phyloP scores from a whole-genome alignment of 92 coral and sea anemone genomes.

The Siderastrea radians region DNA sequence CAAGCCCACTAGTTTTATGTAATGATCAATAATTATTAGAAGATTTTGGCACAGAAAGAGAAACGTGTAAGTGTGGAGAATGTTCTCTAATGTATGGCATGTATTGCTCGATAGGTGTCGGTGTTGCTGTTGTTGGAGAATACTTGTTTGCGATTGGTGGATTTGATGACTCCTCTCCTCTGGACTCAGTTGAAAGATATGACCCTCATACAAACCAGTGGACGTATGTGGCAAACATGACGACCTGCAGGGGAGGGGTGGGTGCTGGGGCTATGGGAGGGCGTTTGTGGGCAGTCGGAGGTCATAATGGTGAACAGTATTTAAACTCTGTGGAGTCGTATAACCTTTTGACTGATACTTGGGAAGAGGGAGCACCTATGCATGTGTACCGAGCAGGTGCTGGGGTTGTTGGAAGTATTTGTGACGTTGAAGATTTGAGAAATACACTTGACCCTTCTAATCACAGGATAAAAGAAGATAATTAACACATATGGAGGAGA shows the following conservation, averaged over 20 bases:
- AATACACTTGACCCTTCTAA: slow-evolving; percentile 57
- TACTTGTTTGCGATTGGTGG: slow-evolving; percentile 95
- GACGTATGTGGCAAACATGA: slow-evolving; percentile 92
- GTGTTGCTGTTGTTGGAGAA: slow-evolving; percentile 90
- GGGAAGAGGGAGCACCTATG: slow-evolving; percentile 94
- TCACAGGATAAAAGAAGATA: slow-evolving; percentile 23
- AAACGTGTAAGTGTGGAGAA: too few relatives aligned
- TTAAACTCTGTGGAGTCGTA: slow-evolving; percentile 94
- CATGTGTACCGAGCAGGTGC: slow-evolving; percentile 93
- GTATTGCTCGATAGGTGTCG: slow-evolving; percentile 76
- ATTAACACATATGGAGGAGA: background rate
- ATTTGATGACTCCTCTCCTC: slow-evolving; percentile 95
- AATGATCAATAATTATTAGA: too few relatives aligned
- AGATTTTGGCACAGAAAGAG: background rate
- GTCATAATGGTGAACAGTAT: slow-evolving; percentile 94
- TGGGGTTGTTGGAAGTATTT: slow-evolving; percentile 93
- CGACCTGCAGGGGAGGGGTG: slow-evolving; percentile 95
- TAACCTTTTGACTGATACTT: slow-evolving; percentile 76
- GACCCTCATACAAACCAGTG: slow-evolving; percentile 84
- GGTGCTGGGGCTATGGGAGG: slow-evolving; percentile 97
- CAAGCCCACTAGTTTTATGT: too few relatives aligned
- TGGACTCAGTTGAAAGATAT: slow-evolving; percentile 92
- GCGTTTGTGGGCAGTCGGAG: slow-evolving; percentile 97
- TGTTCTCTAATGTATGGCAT: background rate
- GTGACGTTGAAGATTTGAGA: slow-evolving; percentile 78